Base-by-base conservation (phyloP, 2,888 invertebrate species). In the Heteropelma amictum region DNA sequence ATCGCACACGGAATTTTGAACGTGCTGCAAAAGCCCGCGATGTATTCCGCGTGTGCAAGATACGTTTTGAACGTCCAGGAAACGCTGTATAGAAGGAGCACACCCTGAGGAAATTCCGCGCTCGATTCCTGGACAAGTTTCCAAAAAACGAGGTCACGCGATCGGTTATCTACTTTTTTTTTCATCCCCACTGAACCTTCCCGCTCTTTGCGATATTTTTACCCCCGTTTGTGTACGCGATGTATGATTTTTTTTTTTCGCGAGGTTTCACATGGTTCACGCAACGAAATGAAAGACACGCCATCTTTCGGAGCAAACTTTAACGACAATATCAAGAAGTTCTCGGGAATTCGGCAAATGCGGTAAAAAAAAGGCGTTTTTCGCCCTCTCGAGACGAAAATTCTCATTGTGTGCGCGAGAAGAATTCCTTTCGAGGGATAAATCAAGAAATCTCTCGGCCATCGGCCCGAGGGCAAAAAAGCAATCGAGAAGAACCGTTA, bases 111-210 rank as follows among this genome's bases (percentile, higher is more conserved):
- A 56, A 69, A 70, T 76, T 65, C n/a, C 70, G 42, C 61, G 67
- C 67, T 33, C 61, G 61, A 75, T 60, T 54, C 61, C 56, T 67
- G 54, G 65, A 60, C 65, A 67, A 65, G 42, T 75, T 70, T 54
- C 49, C 61, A 67, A 70, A n/a, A 71, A 75, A 61, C 49, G 65
- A 70, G 75, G 75, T 75, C 75, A 67, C 19, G 54, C 65, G 61
- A 67, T 49, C 71, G 35, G 42, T 64, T 60, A 0, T 49, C 19
- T n/a, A 17, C 23, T 60, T 63, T 61, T 21, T 54, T 72, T 28
- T 40, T 45, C 4, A 30, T 10, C 38, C 42, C 23, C 17, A 35
- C 17, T 38, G 21, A 14, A 10, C 14, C 23, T 35, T 40, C 40
- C 65, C n/a, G n/a, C n/a, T 51, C 28, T 28, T 30, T 14, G 30